Percentiles rank a stretch among this genome's conserved stretches.
phyloP scores from a whole-genome alignment of 1,140 invertebrate genomes.

The Gryllus bimaculatus region DNA sequence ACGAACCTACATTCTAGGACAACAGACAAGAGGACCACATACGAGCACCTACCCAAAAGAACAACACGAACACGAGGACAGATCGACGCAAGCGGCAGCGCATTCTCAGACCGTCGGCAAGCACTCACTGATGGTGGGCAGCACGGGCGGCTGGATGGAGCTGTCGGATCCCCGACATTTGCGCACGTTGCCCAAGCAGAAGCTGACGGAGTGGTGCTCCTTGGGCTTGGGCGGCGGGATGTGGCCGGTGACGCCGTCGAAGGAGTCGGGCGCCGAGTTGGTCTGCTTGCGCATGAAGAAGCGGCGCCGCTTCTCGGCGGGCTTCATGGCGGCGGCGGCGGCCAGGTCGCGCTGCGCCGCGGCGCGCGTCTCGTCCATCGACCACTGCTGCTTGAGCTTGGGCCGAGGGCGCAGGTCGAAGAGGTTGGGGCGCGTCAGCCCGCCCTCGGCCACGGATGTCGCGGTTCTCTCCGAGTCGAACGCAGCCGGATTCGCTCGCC shows the following conservation, averaged over 20 bases:
- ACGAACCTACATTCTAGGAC: too few relatives aligned
- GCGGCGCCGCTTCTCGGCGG: conserved; percentile 30
- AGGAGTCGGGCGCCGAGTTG: conserved; percentile 39
- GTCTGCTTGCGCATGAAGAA: conserved; percentile 38
- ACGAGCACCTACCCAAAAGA: too few relatives aligned
- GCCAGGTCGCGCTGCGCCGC: background rate
- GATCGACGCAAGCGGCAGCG: too few relatives aligned
- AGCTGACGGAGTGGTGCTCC: conserved; percentile 23
- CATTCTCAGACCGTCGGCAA: too few relatives aligned
- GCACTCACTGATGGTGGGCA: conserved; percentile 21
- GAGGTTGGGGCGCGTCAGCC: conserved; percentile 10
- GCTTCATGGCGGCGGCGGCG: conserved; percentile 13
- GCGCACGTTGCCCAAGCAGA: conserved; percentile 21
- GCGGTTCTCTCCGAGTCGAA: conserved; percentile 21
- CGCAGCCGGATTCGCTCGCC: background rate
- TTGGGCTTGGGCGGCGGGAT: conserved; percentile 19
- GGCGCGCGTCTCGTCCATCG: conserved; percentile 21
- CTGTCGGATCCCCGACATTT: conserved; percentile 22
- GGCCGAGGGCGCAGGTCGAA: conserved; percentile 17
- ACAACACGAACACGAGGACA: too few relatives aligned
- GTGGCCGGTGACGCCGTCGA: conserved; percentile 27
- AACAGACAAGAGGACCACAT: too few relatives aligned
- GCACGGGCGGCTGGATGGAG: conserved; percentile 18
- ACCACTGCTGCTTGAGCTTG: conserved; percentile 23
- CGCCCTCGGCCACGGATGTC: conserved; percentile 17